Conservation (phyloP, 2,797 vertebrate species). For the Eulemur coronatus region DNA sequence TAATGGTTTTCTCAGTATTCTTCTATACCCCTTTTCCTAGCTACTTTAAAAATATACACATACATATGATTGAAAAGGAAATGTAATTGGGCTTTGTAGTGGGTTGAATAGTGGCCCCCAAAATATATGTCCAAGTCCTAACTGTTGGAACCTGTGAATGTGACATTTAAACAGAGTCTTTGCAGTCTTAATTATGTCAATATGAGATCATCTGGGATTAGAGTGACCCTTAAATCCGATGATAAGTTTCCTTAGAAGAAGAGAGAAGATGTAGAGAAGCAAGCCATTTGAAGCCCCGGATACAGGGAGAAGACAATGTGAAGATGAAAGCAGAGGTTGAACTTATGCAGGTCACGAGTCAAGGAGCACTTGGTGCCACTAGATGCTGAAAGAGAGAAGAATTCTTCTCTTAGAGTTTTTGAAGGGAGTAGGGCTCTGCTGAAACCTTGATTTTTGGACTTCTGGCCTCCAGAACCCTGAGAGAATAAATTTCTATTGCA, state of each 20-base stretch:
- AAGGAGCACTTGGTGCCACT: background rate
- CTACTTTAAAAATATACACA: background rate
- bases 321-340: background rate
- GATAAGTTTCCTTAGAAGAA: background rate
- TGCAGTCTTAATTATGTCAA: background rate
- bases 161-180: conserved; percentile 16
- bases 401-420: background rate
- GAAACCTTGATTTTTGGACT: background rate
- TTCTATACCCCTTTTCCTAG: background rate
- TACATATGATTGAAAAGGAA: background rate
- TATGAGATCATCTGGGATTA: background rate
- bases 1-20: conserved; percentile 2
- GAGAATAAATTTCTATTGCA: background rate
- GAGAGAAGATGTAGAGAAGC: background rate
- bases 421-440: background rate
- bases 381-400: background rate
- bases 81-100: background rate
- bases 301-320: background rate
- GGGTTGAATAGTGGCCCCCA: background rate
- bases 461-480: background rate
- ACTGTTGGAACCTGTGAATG: background rate
- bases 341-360: background rate
- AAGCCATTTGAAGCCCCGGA: background rate
- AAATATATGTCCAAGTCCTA: background rate
- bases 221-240: background rate